Evolutionary conservation across 2,113 vertebrate species (phyloP), one percentile per base, ranked within the genome.

Genomic region (Bostrychus sinensis): DNA sequence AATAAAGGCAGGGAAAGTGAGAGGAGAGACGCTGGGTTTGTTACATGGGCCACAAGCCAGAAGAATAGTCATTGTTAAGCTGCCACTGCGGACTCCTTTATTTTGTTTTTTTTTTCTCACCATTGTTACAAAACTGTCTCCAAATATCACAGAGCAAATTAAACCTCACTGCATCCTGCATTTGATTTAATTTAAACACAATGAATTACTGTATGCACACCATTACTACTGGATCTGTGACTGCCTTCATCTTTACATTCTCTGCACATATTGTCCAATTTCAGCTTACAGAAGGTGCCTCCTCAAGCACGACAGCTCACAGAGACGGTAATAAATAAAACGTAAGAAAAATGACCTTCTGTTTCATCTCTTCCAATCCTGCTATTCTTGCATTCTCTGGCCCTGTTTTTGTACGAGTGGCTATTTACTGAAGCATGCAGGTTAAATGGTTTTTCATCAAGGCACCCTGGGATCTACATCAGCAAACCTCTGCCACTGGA

Each of bases 371-470:
- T 60, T 72, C 30, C 62, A 63, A 56, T 80, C 71, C 71, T 80
- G 81, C 83, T 72, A 10, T 45, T 60, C 67, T 75, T 82, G 78
- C 83, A 72, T 69, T 87, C 66, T 78, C 37, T 55, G n/a, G 46
- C 41, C 50, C 20, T 48, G 60, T 77, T 78, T 66, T 65, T 61
- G 38, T 50, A 3, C 5, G 64, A 78, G 66, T 69, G 60, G 73
- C 79, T 83, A 70, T 89, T 86, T 86, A 88, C 77, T 67, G 79
- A 79, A 63, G 85, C 84, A 42, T 54, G 36, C 68, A 81, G 88
- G 85, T 89, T 89, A 86, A 89, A 89, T 86, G 86, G 69, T 80
- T 89, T 89, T 86, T 88, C 85, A 83, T 82, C 63, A 82, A 78
- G 69, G 77, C 85, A 66, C 85, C 87, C 77, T 82, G 85, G 88